Base-by-base conservation (phyloP, 2,797 vertebrate genomes). In the Novumbra hubbsi region DNA sequence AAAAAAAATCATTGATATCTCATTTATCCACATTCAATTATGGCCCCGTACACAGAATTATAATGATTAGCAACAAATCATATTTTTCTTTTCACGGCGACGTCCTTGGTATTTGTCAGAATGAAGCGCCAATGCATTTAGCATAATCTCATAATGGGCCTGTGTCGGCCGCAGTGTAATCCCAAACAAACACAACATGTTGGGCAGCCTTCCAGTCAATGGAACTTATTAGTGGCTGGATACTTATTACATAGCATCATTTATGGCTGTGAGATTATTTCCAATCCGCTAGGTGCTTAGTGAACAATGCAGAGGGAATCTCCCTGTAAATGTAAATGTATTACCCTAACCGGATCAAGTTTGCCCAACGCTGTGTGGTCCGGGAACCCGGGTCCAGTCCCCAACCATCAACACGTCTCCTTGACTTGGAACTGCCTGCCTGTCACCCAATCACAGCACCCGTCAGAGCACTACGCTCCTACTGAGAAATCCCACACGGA, bases 61-160 rank as follows among this genome's bases (percentile, higher is more conserved):
- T 45, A 34, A 67, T 84, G 81, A 88, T 85, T 82, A 82, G 77
- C 41, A 62, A 70, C 74, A 76, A 85, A 83, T 81, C 71, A 84
- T 71, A 73, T 74, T 78, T 24, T 60, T 77, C 52, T 78, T 83
- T 83, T 78, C 80, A 78, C 78, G 41, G 70, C 71, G 72, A 79
- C 71, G 82, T 80, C 80, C 72, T 81, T 80, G 78, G 75, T 76
- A 78, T 73, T 73, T 73, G 69, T 80, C 74, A 82, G 76, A 75
- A 76, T 17, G 3, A 65, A 75, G 73, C 69, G 74, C 76, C 48
- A 24, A 64, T 76, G 80, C 80, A 82, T 87, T 79, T 85, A 73
- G 78, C 76, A 74, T 84, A 83, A 83, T 86, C 83, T 83, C 76
- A 84, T 82, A 87, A 87, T 78, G 80, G 72, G 80, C 34, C 49